These are phyloP conservation scores for Periophthalmus modestus DNA, from an alignment of 2,113 vertebrate genomes.

Conservation along the genomic window DNA sequence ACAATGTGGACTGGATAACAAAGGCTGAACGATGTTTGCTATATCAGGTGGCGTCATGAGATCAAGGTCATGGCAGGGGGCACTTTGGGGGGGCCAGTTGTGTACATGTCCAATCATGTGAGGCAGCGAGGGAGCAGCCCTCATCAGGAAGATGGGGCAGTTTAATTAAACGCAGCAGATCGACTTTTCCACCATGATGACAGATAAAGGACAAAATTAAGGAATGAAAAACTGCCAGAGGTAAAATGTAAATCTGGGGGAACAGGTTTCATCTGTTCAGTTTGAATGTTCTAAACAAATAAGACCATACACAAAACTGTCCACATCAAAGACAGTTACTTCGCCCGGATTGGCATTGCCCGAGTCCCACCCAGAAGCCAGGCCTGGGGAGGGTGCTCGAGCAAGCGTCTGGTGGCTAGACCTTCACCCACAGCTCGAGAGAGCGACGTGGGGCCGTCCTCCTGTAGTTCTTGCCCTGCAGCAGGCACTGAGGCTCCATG, in stretches of 20 bases:
- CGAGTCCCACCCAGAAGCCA: too few relatives aligned
- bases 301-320: background rate
- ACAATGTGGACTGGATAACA: constrained; percentile 26
- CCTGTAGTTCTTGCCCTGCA: too few relatives aligned
- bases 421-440: too few relatives aligned
- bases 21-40: constrained; percentile 23
- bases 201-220: constrained; percentile 49
- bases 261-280: background rate
- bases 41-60: constrained; percentile 34
- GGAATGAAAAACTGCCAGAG: constrained; percentile 28
- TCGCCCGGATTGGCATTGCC: too few relatives aligned
- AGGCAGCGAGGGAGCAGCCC: constrained; percentile 50
- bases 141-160: constrained; percentile 49
- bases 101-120: constrained; percentile 26
- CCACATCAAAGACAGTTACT: too few relatives aligned
- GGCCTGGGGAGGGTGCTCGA: too few relatives aligned
- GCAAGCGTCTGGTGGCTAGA: too few relatives aligned
- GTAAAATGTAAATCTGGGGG: background rate
- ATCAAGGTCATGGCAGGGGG: constrained; percentile 58
- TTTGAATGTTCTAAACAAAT: background rate
- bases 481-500: too few relatives aligned
- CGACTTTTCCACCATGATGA: constrained; percentile 45
- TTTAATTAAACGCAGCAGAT: constrained; percentile 70
- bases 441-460: too few relatives aligned
- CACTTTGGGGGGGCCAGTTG: constrained; percentile 22